Evolutionary conservation across 2,797 vertebrate genomes (phyloP), one percentile per base, ranked within the genome.

Genomic region (Chaunax sp.): DNA sequence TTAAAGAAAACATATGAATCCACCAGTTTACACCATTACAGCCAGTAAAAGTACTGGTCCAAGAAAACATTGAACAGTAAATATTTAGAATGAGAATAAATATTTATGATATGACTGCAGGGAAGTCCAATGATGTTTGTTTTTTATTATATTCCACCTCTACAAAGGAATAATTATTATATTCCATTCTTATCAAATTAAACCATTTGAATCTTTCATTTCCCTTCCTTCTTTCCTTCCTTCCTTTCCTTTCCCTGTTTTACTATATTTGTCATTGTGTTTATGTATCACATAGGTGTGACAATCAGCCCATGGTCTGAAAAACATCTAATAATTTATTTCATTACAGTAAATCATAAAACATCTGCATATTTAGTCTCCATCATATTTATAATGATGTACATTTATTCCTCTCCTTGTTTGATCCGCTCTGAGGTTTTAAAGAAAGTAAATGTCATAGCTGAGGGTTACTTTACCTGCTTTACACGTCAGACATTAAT

Each of bases 281-380:
- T 53, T 18, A 20, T 46, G 1, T 9, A 16, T 14, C 19, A 33
- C 3, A 44, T 7, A 8, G 3, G 33, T 30, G 14, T 40, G 14
- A 37, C 35, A 37, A 1, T 12, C n/a, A 28, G 35, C 6, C 49
- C 23, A n/a, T n/a, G n/a, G n/a, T n/a, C n/a, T n/a, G n/a, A 30
- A 9, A 30, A 37, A 37, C 8, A 37, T 2, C 5, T 37, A 37
- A 8, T 37, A 37, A 37, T 81, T 84, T 66, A 75, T 85, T 87
- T 59, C 13, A 38, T 63, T 52, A 66, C 63, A 83, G 75, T 68
- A 64, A 49, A 76, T 72, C 20, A 74, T 75, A 47, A 69, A 73
- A 75, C 80, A 77, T 64, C 8, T 77, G 52, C 41, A 61, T 70
- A 75, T 83, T 59, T n/a, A n/a, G n/a, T n/a, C n/a, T n/a, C n/a